Percentiles rank a stretch among this genome's conserved stretches.
These are phyloP conservation scores for Habropoda laboriosa DNA, from an alignment of 1,140 invertebrate species.

Conservation along the genomic window DNA sequence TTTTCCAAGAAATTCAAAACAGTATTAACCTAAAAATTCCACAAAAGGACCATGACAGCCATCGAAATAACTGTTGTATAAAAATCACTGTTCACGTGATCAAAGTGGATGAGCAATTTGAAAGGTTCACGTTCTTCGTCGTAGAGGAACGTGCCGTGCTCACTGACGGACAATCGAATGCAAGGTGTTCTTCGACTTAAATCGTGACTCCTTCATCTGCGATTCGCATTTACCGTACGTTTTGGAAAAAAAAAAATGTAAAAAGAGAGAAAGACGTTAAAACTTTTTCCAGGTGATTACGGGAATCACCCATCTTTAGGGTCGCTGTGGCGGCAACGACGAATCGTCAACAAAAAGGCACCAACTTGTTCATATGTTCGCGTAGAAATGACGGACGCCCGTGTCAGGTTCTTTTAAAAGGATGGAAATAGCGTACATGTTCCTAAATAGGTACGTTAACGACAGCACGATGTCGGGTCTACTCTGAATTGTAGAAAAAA, in stretches of 20 bases:
- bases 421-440: background rate
- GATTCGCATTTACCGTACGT: background rate
- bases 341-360: constrained; percentile 41
- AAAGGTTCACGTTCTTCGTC: background rate
- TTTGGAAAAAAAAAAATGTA: too few relatives aligned
- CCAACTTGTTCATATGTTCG: constrained; percentile 36
- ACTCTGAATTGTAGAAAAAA: constrained; percentile 42
- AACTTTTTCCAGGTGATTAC: constrained; percentile 11
- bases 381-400: constrained; percentile 38
- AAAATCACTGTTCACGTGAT: constrained; percentile 6
- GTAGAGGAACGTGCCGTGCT: background rate
- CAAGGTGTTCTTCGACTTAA: background rate
- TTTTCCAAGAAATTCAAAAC: background rate
- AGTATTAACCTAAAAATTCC: background rate
- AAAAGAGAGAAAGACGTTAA: background rate
- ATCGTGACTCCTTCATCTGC: background rate
- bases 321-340: constrained; percentile 29
- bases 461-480: background rate
- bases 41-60: background rate
- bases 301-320: background rate
- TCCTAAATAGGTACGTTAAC: background rate
- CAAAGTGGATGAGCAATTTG: constrained; percentile 11
- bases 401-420: constrained; percentile 8
- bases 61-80: background rate
- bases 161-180: background rate